Base-by-base conservation (phyloP, 2,113 vertebrate genomes). In the Chloropsis hardwickii region DNA sequence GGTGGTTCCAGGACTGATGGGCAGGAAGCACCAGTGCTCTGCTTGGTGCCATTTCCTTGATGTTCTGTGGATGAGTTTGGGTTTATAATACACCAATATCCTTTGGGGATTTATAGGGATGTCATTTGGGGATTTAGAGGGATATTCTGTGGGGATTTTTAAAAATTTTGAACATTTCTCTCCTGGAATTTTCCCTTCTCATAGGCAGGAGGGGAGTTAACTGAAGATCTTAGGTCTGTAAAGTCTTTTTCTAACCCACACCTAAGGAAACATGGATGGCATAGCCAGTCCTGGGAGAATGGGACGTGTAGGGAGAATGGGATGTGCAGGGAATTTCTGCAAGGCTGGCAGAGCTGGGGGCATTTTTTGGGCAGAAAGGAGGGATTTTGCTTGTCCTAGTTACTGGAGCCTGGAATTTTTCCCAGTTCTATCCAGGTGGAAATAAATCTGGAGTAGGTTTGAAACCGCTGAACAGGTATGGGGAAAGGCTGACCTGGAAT, bases 231-330 rank as follows among this genome's bases (percentile, higher is more conserved):
- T 5, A 10, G 40, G 2, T 66, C 64, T 48, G 18, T 27, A 1
- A 69, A n/a, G 29, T 47, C 6, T 45, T 53, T 80, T 65, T 44
- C 47, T 62, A 44, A 2, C 39, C 44, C 33, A 13, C 14, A 27
- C 15, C 40, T 33, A 14, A 54, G 72, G 65, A 57, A 11, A 6
- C 0, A 0, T 2, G 29, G 65, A 39, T 61, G 80, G 47, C 29
- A 25, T 58, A n/a, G 56, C 5, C 0, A 1, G 3, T 11, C 8
- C 7, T 44, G n/a, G 28, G 22, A 60, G 48, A 54, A 42, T 0
- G 19, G n/a, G 53, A 8, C n/a, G 20, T 20, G 33, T 31, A 11
- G 42, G 33, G 39, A 35, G 45, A 47, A 37, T 0, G 11, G 27
- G 58, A 4, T 35, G 21, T 23, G 27, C 53, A 54, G 47, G 64